Percentiles rank a stretch among this genome's conserved stretches.
Evolutionary conservation across 2,888 invertebrate genomes (phyloP).

Genomic region (Deilephila elpenor): DNA sequence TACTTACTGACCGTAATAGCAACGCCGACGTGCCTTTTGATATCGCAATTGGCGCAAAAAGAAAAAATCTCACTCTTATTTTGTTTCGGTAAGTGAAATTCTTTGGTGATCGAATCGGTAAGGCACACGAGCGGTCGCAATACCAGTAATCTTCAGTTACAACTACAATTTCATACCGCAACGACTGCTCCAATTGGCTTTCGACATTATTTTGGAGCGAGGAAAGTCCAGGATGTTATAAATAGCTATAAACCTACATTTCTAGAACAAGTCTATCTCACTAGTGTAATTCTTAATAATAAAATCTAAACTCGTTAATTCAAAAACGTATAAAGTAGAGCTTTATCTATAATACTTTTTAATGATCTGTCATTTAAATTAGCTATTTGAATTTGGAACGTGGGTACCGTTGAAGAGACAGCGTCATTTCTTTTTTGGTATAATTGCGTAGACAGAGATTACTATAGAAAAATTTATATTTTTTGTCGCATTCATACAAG

Average conservation of each 20-base stretch:
- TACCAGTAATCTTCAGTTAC: background rate
- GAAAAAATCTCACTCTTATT: constrained; percentile 31
- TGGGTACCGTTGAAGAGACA: background rate
- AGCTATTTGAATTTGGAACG: constrained; percentile 1
- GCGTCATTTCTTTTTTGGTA: too few species aligned
- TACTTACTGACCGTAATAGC: constrained; percentile 56
- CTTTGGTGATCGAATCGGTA: background rate
- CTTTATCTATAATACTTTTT: background rate
- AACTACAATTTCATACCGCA: background rate
- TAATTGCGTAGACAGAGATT: too few species aligned
- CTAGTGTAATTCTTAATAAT: background rate
- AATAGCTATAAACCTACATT: constrained; percentile 7
- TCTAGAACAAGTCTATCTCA: background rate
- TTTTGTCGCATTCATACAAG: too few species aligned
- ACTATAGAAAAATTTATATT: too few species aligned
- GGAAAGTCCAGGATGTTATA: constrained; percentile 1
- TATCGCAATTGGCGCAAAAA: constrained; percentile 47
- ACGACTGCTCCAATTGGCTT: background rate
- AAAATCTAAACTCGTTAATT: background rate
- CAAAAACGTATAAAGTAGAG: background rate
- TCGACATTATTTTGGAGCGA: background rate
- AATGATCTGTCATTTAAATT: background rate
- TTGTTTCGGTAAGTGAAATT: constrained; percentile 10
- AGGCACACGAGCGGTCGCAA: background rate
- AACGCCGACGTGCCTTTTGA: constrained; percentile 53